Base-by-base conservation (phyloP, 2,113 vertebrate genomes). In the Rattus norvegicus region DNA sequence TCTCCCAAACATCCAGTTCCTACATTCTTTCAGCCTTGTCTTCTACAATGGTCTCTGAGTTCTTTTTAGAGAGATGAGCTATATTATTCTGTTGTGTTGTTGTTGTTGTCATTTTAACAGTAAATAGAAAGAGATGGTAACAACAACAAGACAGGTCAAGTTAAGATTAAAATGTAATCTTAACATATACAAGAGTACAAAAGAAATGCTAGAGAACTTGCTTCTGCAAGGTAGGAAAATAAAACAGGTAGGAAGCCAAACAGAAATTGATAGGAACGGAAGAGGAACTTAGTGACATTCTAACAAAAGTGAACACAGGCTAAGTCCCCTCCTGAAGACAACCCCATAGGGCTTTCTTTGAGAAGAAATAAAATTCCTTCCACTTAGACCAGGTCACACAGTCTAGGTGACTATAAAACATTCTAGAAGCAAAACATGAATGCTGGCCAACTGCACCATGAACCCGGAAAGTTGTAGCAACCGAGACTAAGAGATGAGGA, bases 401-500 rank as follows among this genome's bases (percentile, higher is more conserved):
- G 7, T 88, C 54, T 39, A 73, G 81, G 73, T 76, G 73, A 33
- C 47, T 39, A 39, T 63, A 79, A 96, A 91, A 96, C 65, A 73
- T 56, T 30, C 86, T 85, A 33, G 80, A 83, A 97, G 47, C 89
- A 72, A 83, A 39, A 36, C 8, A 30, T 24, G 39, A 36, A 61
- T 1, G 33, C n/a, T 91, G 70, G 14, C 43, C 54, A 63, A 36
- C 81, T 92, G 88, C 59, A 39, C 85, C n/a, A 89, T 16, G 16
- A 47, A 94, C 54, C 63, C 77, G 30, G 19, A 88, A 67, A 30
- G 5, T 20, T 52, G n/a, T 30, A 77, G 47, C 70, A 93, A 97
- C 47, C 43, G 49, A 84, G 83, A 85, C 61, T 43, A 13, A 80
- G 39, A 83, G 22, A 24, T 47, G 26, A 86, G 26, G 24, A 85